Percentiles rank a stretch among this genome's conserved stretches.
Evolutionary conservation across 2,113 vertebrate genomes (phyloP).

Genomic region (Ivindomyrus marchei): DNA sequence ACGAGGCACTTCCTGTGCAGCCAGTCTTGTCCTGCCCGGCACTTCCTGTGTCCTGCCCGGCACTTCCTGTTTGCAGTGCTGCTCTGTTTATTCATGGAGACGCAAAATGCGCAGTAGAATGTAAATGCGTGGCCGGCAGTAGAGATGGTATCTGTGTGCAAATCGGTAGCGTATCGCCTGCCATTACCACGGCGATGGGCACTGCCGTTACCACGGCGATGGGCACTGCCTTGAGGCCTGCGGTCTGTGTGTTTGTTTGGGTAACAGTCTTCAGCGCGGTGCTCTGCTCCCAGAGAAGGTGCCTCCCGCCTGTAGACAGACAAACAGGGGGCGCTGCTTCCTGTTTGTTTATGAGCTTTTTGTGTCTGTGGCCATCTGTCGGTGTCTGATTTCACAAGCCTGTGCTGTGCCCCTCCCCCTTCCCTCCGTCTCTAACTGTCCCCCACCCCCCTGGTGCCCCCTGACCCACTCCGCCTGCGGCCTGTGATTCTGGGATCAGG

Average conservation of each 20-base stretch:
- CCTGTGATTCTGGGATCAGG: constrained; percentile 64
- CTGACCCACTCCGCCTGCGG: background rate
- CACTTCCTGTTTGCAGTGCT: background rate
- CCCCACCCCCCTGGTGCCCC: constrained; percentile 18
- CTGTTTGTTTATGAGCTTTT: background rate
- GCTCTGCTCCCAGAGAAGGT: background rate
- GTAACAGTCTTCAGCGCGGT: background rate
- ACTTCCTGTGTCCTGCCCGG: background rate
- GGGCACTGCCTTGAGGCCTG: background rate
- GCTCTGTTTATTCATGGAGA: background rate
- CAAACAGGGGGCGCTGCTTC: constrained; percentile 17
- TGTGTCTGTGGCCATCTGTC: constrained; percentile 15
- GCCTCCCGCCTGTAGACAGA: background rate
- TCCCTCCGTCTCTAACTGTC: background rate
- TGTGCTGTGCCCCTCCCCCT: background rate
- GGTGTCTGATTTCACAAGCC: background rate
- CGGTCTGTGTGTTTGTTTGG: background rate
- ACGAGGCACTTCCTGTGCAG: background rate
- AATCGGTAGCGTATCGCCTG: background rate
- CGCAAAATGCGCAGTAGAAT: background rate
- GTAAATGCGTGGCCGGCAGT: background rate
- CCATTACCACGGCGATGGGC: background rate
- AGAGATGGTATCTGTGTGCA: background rate
- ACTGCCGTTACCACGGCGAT: background rate
- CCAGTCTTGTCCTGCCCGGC: background rate